These are phyloP conservation scores for Cristatella mucedo DNA, from an alignment of 2,888 invertebrate genomes.

Conservation along the genomic window DNA sequence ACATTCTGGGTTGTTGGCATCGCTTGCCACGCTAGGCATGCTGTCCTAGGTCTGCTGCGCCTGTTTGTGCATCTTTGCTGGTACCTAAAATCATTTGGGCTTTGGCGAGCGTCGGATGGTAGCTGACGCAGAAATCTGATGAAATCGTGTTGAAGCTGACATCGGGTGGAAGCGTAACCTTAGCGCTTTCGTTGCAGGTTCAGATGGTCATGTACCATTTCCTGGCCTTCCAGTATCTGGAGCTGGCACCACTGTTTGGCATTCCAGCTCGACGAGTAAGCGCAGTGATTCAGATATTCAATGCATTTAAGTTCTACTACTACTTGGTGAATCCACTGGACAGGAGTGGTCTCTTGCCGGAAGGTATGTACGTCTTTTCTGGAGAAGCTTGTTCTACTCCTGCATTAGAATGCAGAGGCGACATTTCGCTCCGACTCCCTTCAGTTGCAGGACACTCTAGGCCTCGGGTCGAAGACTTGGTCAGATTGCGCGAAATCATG, in stretches of 20 bases:
- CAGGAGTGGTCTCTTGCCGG: constrained; percentile 85
- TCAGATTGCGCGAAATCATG: constrained; percentile 84
- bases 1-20: too few species aligned
- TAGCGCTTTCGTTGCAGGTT: constrained; percentile 26
- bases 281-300: constrained; percentile 91
- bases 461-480: constrained; percentile 75
- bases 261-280: constrained; percentile 78
- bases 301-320: constrained; percentile 96
- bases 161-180: constrained; percentile 12
- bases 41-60: too few species aligned
- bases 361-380: too few species aligned
- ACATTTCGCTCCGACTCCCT: too few species aligned
- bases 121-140: too few species aligned
- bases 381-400: too few species aligned
- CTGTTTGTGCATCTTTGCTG: too few species aligned
- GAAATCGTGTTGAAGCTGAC: too few species aligned
- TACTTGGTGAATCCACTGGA: constrained; percentile 92
- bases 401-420: too few species aligned
- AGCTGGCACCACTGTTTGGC: constrained; percentile 90
- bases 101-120: too few species aligned
- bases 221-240: constrained; percentile 93
- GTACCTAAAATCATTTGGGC: too few species aligned
- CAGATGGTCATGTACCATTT: constrained; percentile 87
- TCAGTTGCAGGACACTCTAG: constrained; percentile 47
- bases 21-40: too few species aligned